Percentiles rank a stretch among this genome's conserved stretches.
Conservation (phyloP, 1,140 invertebrate genomes). For the Phymastichus coffea region DNA sequence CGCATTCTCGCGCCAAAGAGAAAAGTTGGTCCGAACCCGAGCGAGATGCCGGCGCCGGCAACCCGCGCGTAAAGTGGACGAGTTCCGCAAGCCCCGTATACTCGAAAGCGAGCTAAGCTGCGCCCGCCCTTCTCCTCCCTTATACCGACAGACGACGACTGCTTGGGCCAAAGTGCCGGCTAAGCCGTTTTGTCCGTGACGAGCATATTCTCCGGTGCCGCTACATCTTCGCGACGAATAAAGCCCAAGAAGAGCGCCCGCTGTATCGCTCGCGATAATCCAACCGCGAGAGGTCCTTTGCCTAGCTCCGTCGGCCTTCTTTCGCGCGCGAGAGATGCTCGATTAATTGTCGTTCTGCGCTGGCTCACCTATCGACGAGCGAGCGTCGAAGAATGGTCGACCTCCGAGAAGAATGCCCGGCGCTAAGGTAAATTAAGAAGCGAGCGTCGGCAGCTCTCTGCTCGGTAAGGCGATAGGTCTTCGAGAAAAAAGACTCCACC, state of each 20-base stretch:
- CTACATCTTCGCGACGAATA: no score
- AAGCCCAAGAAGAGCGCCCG: no score
- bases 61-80: neutral
- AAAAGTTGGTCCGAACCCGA: constrained; percentile 12
- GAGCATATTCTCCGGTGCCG: no score
- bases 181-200: constrained; percentile 21
- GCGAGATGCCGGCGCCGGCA: neutral
- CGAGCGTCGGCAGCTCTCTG: neutral
- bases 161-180: constrained; percentile 3
- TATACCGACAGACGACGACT: neutral
- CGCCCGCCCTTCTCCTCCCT: no score
- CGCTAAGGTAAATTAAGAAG: constrained; percentile 9
- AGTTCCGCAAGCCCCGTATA: neutral
- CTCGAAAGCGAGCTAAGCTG: constrained; percentile 6
- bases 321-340: no score
- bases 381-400: no score
- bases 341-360: no score
- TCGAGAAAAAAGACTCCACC: neutral
- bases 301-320: no score
- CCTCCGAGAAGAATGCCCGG: no score
- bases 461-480: neutral
- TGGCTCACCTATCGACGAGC: no score
- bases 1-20: neutral
- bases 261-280: neutral
- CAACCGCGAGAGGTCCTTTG: no score